These are phyloP conservation scores for Melopsittacus undulatus DNA, from an alignment of 2,797 vertebrate genomes.

Conservation along the genomic window DNA sequence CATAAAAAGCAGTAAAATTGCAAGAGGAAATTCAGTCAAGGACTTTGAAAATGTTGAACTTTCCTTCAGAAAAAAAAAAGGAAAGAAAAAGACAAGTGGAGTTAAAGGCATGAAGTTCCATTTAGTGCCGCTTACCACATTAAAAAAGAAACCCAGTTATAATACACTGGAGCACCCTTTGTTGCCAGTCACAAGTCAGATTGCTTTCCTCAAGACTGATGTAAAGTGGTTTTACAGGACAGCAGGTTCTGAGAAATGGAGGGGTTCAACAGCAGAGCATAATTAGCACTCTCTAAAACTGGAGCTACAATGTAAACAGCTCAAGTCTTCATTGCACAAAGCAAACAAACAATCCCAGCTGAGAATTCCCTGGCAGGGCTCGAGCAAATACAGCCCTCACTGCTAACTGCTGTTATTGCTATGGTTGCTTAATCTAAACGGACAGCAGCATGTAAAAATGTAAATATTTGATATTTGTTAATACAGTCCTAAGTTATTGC, in stretches of 20 bases:
- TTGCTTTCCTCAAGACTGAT: not conserved
- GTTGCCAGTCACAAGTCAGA: not conserved
- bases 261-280: slow-evolving; percentile 57
- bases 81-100: not conserved
- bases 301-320: slow-evolving; percentile 76
- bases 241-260: slow-evolving; percentile 68
- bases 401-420: slow-evolving; percentile 60
- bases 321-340: slow-evolving; percentile 68
- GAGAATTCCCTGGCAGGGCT: slow-evolving; percentile 74
- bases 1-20: not conserved
- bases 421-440: slow-evolving; percentile 71
- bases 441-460: slow-evolving; percentile 78
- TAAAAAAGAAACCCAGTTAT: not conserved
- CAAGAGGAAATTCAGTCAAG: not conserved
- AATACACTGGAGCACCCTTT: slow-evolving; percentile 12
- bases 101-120: not conserved
- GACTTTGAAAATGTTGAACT: not conserved
- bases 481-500: slow-evolving; percentile 71
- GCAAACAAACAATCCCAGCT: slow-evolving; percentile 77
- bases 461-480: slow-evolving; percentile 80
- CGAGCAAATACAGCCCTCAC: slow-evolving; percentile 29
- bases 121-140: not conserved
- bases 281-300: slow-evolving; percentile 80
- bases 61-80: not conserved
- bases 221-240: slow-evolving; percentile 62